phyloP scores from a whole-genome alignment of 2,888 invertebrate genomes.

The Philereme vetulata region DNA sequence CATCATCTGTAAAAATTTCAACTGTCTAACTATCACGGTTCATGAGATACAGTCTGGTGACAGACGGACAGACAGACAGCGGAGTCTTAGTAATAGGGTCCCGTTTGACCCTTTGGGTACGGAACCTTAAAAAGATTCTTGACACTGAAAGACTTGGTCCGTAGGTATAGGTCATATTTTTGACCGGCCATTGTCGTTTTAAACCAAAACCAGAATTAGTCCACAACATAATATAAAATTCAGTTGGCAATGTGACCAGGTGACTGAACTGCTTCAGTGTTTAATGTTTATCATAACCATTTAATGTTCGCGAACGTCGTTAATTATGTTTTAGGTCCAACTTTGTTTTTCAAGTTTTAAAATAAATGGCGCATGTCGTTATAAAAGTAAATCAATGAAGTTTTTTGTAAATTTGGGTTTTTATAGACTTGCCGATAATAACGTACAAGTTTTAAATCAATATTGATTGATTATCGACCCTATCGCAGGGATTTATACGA shows the following conservation, averaged over 20 bases:
- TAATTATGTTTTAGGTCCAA: constrained; percentile 11
- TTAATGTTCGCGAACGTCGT: constrained; percentile 5
- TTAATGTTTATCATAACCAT: constrained; percentile 12
- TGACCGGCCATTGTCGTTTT: constrained; percentile 3
- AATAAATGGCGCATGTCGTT: constrained; percentile 7
- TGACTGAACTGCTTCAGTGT: constrained; percentile 10
- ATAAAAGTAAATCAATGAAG: constrained; percentile 1
- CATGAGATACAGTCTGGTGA: too few species aligned
- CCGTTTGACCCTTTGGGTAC: too few species aligned
- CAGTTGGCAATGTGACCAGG: not conserved
- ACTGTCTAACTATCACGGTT: too few species aligned
- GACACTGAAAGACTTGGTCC: too few species aligned
- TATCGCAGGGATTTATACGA: too few species aligned
- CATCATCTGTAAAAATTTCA: too few species aligned
- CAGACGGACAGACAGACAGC: too few species aligned
- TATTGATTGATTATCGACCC: not conserved
- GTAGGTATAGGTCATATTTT: not conserved
- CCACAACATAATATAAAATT: constrained; percentile 2
- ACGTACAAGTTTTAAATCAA: not conserved
- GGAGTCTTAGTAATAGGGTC: too few species aligned
- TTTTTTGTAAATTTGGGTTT: not conserved
- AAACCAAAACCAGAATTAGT: constrained; percentile 10
- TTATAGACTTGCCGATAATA: not conserved
- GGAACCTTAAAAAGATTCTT: too few species aligned
- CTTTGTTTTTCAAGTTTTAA: constrained; percentile 3